These are phyloP conservation scores for Artibeus lituratus DNA, from an alignment of 2,797 vertebrate genomes.

Conservation along the genomic window DNA sequence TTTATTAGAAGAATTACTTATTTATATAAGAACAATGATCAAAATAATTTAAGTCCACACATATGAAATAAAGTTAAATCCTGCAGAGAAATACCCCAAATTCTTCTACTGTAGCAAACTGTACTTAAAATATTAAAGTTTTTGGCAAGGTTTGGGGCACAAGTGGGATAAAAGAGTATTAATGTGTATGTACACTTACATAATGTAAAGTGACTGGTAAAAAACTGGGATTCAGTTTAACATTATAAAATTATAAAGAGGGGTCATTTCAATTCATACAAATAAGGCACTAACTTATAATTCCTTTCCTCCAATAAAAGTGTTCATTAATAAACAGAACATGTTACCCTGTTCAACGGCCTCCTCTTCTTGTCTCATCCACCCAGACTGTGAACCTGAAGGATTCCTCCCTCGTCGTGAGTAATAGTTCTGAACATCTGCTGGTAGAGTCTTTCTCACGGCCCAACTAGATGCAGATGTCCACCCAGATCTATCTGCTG, in stretches of 20 bases:
- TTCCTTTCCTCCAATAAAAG: background rate
- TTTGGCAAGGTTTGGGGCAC: background rate
- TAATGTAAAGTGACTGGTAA: background rate
- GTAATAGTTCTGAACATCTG: conserved; percentile 98
- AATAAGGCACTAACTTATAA: background rate
- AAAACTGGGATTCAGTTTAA: background rate
- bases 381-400: conserved; percentile 84
- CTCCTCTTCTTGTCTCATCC: conserved; percentile 91
- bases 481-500: conserved; percentile 96
- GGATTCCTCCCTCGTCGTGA: conserved; percentile 91
- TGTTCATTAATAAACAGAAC: background rate
- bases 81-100: background rate
- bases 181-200: background rate
- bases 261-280: background rate
- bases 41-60: conserved; percentile 10
- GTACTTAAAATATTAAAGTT: background rate
- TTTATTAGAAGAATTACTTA: background rate
- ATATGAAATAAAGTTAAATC: conserved; percentile 24
- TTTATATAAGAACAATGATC: background rate
- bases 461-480: conserved; percentile 98
- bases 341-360: conserved; percentile 84
- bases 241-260: background rate
- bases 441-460: conserved; percentile 95
- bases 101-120: background rate
- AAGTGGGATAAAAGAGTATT: background rate